A percentile compares a stretch with the other conserved stretches of the same genome.
Conservation (phyloP, 2,797 vertebrate genomes). For the Cirrhinus mrigala region DNA sequence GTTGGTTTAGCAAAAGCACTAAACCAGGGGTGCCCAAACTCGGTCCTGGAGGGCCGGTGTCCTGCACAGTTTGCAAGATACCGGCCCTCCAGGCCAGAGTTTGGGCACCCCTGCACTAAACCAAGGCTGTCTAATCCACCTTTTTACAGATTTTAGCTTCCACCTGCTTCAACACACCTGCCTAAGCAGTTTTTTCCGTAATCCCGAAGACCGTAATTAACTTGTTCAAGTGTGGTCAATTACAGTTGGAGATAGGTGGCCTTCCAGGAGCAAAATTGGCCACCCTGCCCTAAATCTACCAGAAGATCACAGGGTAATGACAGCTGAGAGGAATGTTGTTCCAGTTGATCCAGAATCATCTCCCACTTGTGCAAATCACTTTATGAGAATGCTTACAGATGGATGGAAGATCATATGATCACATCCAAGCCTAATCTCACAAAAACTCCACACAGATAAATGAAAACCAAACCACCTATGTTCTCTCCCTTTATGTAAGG, state of each 20-base stretch:
- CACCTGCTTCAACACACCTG: background rate
- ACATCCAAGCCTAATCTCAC: background rate
- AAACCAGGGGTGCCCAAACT: too few species aligned
- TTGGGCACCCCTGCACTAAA: too few species aligned
- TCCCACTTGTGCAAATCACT: background rate
- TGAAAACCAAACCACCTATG: background rate
- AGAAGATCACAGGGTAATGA: background rate
- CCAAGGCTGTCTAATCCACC: background rate
- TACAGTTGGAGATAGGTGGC: background rate
- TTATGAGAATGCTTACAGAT: background rate
- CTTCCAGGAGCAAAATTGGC: background rate
- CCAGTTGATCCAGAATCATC: background rate
- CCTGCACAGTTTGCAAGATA: too few species aligned
- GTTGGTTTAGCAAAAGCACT: background rate
- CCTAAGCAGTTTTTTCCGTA: background rate
- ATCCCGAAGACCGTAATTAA: background rate
- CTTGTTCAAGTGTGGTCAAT: background rate
- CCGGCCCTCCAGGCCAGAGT: too few species aligned
- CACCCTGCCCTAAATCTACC: background rate
- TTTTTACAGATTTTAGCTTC: background rate
- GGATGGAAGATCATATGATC: background rate
- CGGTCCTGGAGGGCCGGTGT: too few species aligned
- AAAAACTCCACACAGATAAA: background rate
- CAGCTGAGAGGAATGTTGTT: background rate
- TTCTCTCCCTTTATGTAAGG: background rate